Conservation (phyloP, 2,797 vertebrate species). For the Sebastes hopkinsi region DNA sequence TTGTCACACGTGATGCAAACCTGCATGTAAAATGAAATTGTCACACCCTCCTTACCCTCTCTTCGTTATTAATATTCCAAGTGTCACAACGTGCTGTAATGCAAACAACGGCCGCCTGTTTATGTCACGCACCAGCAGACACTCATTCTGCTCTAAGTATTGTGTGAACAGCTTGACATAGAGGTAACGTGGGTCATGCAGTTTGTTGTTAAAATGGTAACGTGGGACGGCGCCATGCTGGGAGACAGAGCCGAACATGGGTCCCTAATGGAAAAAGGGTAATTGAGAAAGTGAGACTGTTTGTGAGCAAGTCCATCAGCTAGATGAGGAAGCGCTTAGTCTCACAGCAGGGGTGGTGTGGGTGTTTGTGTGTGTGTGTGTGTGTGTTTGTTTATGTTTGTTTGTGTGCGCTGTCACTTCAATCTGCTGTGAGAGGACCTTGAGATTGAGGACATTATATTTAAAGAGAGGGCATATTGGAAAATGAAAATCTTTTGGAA, state of each 20-base stretch:
- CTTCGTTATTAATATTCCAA: background rate
- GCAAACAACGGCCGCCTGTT: background rate
- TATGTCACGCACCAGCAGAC: background rate
- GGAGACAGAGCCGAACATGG: conserved; percentile 11
- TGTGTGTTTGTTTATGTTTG: background rate
- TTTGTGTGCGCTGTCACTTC: conserved; percentile 1
- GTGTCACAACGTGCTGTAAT: background rate
- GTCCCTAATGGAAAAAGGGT: conserved; percentile 37
- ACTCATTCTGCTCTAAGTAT: background rate
- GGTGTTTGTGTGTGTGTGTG: background rate
- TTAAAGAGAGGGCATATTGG: background rate
- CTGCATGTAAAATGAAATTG: background rate
- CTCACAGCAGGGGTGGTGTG: conserved; percentile 32
- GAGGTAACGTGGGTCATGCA: conserved; percentile 9
- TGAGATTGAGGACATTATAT: background rate
- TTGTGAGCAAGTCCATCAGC: conserved; percentile 20
- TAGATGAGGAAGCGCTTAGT: conserved; percentile 23
- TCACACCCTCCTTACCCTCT: background rate
- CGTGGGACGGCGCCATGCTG: conserved; percentile 15
- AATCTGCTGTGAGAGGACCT: background rate
- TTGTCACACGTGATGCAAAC: background rate
- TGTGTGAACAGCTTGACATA: conserved; percentile 6
- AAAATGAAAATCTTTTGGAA: background rate
- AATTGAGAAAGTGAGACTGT: conserved; percentile 35
- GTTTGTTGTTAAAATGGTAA: conserved; percentile 7